Base-by-base conservation (phyloP, 1,140 invertebrate species). In the Anastrepha obliqua region DNA sequence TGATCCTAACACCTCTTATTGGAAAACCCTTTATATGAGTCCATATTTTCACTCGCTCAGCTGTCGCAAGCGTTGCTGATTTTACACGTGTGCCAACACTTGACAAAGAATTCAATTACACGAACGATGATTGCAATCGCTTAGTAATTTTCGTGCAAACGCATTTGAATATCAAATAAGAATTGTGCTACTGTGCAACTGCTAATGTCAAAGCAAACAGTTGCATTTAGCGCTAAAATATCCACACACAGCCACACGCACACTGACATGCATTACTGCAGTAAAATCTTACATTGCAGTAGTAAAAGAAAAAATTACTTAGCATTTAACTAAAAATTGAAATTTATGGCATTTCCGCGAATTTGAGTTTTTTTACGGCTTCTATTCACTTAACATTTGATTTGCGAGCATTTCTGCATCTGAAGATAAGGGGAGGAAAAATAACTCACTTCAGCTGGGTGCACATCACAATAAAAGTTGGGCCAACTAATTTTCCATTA, bases 281-380 rank as follows among this genome's bases (percentile, higher is more conserved):
- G 29, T 29, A 29, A 29, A 29, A 29, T 29, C 29, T 55, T 55
- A 8, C 2, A 55, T 55, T 55, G 51, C 51, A 55, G 51, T 55
- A 55, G 11, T 55, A 55, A 55, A 11, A 29, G n/a, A 29, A 29
- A 55, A 55, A 55, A 15, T 70, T 42, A 70, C 65, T 44, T 42
- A 74, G 17, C 39, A 55, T 55, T 81, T 9, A 55, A 55, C 15
- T 55, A 11, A n/a, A 20, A 81, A 81, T 29, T 81, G 74, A 51
- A 81, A 81, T 81, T 81, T 81, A 81, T 81, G 51, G 47, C 74
- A 81, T 58, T 81, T 81, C 47, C 74, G 74, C 17, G n/a, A 15
- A 20, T 81, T 81, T 81, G 44, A 47, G 47, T 81, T 5, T 81
- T 42, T n/a, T 4, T 47, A 8, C 67, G 7, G 74, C 11, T 55